phyloP scores from a whole-genome alignment of 2,113 vertebrate species.

The Tyto alba region DNA sequence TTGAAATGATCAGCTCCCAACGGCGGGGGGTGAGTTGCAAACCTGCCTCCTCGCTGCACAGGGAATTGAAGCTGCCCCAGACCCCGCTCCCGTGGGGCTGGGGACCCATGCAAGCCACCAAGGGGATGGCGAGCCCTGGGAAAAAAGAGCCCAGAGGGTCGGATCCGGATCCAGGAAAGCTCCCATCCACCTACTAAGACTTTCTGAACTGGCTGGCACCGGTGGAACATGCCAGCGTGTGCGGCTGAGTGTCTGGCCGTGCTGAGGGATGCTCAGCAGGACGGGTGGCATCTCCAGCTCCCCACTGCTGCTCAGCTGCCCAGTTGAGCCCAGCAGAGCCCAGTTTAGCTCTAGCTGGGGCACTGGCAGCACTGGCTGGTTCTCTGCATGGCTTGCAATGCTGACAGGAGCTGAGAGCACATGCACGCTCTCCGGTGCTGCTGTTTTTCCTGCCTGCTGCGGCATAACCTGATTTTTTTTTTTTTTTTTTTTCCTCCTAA shows the following conservation, averaged over 20 bases:
- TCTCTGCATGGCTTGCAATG: accelerated
- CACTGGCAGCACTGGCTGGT: not conserved
- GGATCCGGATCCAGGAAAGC: not conserved
- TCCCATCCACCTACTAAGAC: not conserved
- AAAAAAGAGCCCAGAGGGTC: accelerated
- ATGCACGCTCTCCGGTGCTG: accelerated
- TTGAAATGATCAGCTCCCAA: conserved; percentile 1
- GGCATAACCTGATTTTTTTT: not conserved
- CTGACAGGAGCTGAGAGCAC: not conserved
- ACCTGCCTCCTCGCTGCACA: not conserved
- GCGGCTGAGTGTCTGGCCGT: not conserved
- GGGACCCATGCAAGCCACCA: not conserved
- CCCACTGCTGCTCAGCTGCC: not conserved
- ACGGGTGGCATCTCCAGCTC: accelerated
- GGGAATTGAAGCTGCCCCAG: not conserved
- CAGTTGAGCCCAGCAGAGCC: not conserved
- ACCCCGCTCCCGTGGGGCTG: accelerated
- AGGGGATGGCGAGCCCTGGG: not conserved
- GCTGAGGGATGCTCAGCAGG: not conserved
- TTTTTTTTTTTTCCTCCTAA: not conserved
- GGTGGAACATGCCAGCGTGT: accelerated
- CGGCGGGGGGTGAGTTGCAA: not conserved
- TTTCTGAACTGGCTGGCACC: not conserved
- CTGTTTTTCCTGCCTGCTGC: conserved; percentile 12
- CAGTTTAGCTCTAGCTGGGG: not conserved